A percentile compares a stretch with the other conserved stretches of the same genome.
Evolutionary conservation across 2,113 vertebrate species (phyloP).

Genomic region (Thalassoma bifasciatum): DNA sequence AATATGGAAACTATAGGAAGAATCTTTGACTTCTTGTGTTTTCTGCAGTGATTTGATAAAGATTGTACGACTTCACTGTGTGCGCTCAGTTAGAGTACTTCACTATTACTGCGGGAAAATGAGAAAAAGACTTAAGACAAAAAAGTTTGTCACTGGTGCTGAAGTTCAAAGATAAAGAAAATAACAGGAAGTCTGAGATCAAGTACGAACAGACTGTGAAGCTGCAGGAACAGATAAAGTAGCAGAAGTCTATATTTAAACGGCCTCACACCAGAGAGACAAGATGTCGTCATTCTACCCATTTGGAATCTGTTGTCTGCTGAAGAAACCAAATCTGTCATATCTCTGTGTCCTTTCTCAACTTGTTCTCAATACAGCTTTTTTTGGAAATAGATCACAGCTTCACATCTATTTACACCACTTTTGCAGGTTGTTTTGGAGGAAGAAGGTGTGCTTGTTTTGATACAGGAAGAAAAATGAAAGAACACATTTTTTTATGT

Average conservation of each 20-base stretch:
- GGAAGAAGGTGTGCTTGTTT: slow-evolving; percentile 15
- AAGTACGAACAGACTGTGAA: slow-evolving; percentile 24
- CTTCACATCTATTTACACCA: slow-evolving; percentile 8
- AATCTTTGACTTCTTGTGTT: slow-evolving; percentile 13
- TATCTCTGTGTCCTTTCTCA: slow-evolving; percentile 21
- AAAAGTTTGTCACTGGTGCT: slow-evolving; percentile 16
- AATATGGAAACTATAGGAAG: slow-evolving; percentile 23
- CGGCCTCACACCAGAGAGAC: slow-evolving; percentile 49
- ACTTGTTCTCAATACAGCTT: slow-evolving; percentile 15
- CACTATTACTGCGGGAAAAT: slow-evolving; percentile 15
- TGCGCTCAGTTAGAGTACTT: slow-evolving; percentile 21
- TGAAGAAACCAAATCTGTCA: slow-evolving; percentile 47
- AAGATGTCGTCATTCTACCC: slow-evolving; percentile 51
- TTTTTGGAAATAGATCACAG: slow-evolving; percentile 40
- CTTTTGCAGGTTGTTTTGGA: slow-evolving; percentile 17
- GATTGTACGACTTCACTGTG: slow-evolving; percentile 6
- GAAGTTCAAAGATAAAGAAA: slow-evolving; percentile 29
- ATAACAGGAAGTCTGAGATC: slow-evolving; percentile 32
- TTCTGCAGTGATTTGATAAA: slow-evolving; percentile 1
- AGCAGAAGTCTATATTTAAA: slow-evolving; percentile 73
- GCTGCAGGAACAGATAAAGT: slow-evolving; percentile 52
- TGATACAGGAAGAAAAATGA: slow-evolving; percentile 21
- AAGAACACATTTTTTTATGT: slow-evolving; percentile 39
- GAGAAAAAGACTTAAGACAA: slow-evolving; percentile 1
- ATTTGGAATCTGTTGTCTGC: slow-evolving; percentile 38